Conservation (phyloP, 2,888 invertebrate species). For the Drepana falcataria region DNA sequence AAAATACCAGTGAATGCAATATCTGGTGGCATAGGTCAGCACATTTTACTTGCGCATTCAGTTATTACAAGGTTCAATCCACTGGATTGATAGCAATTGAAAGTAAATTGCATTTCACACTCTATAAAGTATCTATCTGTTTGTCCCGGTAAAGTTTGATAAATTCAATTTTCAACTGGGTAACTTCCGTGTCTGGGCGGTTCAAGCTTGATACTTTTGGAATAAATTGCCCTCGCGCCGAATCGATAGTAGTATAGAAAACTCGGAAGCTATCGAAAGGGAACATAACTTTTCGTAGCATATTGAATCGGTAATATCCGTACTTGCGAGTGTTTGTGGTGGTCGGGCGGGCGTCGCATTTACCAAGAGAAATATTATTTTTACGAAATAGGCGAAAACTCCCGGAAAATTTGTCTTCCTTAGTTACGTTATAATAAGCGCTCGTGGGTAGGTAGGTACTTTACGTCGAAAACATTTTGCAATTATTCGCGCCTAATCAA, state of each 20-base stretch:
- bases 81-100: constrained; percentile 60
- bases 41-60: constrained; percentile 27
- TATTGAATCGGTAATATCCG: constrained; percentile 46
- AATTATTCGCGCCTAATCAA: not conserved
- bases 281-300: constrained; percentile 38
- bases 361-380: constrained; percentile 30
- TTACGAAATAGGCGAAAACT: constrained; percentile 11
- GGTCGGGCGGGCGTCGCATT: constrained; percentile 24
- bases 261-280: constrained; percentile 39
- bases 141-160: constrained; percentile 72
- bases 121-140: constrained; percentile 65
- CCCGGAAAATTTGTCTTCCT: constrained; percentile 34
- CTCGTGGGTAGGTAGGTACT: not conserved
- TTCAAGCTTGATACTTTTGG: constrained; percentile 70
- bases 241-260: constrained; percentile 56
- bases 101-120: constrained; percentile 72
- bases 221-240: constrained; percentile 64
- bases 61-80: constrained; percentile 43
- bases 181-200: constrained; percentile 66
- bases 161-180: constrained; percentile 72
- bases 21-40: not conserved
- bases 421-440: constrained; percentile 14
- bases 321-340: constrained; percentile 32
- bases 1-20: not conserved
- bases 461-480: not conserved